Conservation (phyloP, 2,888 invertebrate genomes). For the Graphium colonna region DNA sequence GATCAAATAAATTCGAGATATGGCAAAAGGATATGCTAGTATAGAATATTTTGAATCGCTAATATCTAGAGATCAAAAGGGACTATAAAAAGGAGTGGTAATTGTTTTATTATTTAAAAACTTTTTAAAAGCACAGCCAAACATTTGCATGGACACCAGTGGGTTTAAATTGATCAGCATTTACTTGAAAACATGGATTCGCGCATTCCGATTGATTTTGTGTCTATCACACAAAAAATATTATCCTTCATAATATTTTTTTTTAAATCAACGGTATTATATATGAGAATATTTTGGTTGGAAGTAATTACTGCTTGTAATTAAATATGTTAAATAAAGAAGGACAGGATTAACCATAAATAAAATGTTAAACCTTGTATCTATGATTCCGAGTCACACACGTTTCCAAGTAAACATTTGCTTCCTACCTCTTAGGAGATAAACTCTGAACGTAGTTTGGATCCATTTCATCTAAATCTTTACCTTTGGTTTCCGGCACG, state of each 20-base stretch:
- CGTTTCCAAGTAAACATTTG: constrained; percentile 34
- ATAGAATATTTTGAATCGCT: constrained; percentile 27
- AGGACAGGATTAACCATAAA: too few species aligned
- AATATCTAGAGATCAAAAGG: constrained; percentile 32
- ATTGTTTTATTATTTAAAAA: constrained; percentile 40
- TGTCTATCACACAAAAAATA: neutral
- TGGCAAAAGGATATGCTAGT: constrained; percentile 41
- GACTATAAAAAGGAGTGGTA: constrained; percentile 48
- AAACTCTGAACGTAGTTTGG: constrained; percentile 81
- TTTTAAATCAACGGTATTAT: neutral
- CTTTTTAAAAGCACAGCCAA: constrained; percentile 66
- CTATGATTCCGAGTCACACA: neutral
- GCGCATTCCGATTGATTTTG: neutral
- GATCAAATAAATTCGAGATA: constrained; percentile 28
- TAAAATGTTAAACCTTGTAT: too few species aligned
- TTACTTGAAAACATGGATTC: constrained; percentile 38
- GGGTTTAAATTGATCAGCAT: constrained; percentile 30
- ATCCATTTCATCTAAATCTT: constrained; percentile 93
- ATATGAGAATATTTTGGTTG: too few species aligned
- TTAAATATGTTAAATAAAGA: too few species aligned
- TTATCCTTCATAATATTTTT: neutral
- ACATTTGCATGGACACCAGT: constrained; percentile 65
- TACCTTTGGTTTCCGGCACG: constrained; percentile 95
- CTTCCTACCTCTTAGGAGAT: constrained; percentile 65
- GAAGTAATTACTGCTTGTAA: too few species aligned